Percentiles rank a stretch among this genome's conserved stretches.
Conservation (phyloP, 2,888 invertebrate species). For the Tuberolachnus salignus region DNA sequence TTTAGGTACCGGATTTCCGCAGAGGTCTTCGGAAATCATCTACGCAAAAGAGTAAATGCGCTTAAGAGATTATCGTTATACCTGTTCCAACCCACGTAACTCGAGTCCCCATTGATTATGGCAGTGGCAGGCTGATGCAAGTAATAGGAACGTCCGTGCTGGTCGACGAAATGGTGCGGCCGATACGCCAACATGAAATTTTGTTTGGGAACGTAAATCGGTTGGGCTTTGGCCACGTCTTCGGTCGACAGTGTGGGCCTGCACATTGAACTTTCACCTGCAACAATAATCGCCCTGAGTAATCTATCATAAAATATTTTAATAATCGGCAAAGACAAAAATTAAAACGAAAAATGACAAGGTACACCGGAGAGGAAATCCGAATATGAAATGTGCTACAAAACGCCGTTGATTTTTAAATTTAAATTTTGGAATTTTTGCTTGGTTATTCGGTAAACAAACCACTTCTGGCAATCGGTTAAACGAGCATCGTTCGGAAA, state of each 20-base stretch:
- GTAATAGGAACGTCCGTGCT: slow-evolving; percentile 73
- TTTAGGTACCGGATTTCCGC: background rate
- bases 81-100: slow-evolving; percentile 59
- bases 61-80: background rate
- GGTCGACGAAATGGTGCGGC: slow-evolving; percentile 69
- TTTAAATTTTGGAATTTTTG: too few species aligned
- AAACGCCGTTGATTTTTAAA: too few species aligned
- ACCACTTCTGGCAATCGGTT: too few species aligned
- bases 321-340: too few species aligned
- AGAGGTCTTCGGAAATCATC: too few species aligned
- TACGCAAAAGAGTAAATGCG: too few species aligned
- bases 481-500: too few species aligned
- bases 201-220: slow-evolving; percentile 63
- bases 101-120: slow-evolving; percentile 47
- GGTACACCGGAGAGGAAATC: too few species aligned
- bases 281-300: background rate
- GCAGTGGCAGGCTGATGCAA: slow-evolving; percentile 64
- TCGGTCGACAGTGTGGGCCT: slow-evolving; percentile 83
- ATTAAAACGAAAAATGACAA: too few species aligned
- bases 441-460: too few species aligned
- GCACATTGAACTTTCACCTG: slow-evolving; percentile 67
- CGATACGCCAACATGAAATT: slow-evolving; percentile 69
- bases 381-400: too few species aligned
- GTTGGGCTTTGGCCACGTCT: slow-evolving; percentile 65
- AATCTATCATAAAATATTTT: too few species aligned